phyloP scores from a whole-genome alignment of 2,113 vertebrate genomes.

The Hypanus sabinus region DNA sequence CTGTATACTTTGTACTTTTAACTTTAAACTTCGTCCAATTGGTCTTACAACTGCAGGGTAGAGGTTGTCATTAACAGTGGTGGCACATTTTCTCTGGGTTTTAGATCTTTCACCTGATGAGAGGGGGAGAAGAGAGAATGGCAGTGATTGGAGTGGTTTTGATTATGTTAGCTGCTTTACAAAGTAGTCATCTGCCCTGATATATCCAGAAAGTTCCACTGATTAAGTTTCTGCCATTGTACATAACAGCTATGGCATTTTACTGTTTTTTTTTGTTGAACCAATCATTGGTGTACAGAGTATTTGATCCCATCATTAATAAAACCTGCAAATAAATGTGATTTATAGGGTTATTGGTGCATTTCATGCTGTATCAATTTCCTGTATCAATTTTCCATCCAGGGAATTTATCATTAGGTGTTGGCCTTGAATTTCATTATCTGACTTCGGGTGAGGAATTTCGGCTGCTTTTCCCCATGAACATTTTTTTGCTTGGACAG shows the following conservation, averaged over 20 bases:
- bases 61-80: no score
- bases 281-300: not conserved
- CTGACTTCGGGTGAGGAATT: not conserved
- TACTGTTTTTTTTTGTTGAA: not conserved
- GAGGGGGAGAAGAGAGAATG: no score
- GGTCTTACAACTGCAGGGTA: no score
- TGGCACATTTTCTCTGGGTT: no score
- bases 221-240: not conserved
- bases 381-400: not conserved
- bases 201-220: not conserved
- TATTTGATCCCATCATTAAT: not conserved
- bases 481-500: not conserved
- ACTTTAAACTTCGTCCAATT: no score
- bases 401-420: not conserved
- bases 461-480: not conserved
- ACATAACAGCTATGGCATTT: not conserved
- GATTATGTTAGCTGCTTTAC: no score
- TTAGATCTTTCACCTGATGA: no score
- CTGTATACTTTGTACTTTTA: no score
- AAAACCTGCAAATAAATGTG: not conserved
- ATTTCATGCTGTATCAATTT: not conserved
- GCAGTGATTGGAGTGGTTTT: no score
- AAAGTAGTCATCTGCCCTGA: no score
- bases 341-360: not conserved
- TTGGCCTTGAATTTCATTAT: not conserved